A percentile compares a stretch with the other conserved stretches of the same genome.
phyloP scores from a whole-genome alignment of 2,888 invertebrate genomes.

The Seladonia tumulorum region DNA sequence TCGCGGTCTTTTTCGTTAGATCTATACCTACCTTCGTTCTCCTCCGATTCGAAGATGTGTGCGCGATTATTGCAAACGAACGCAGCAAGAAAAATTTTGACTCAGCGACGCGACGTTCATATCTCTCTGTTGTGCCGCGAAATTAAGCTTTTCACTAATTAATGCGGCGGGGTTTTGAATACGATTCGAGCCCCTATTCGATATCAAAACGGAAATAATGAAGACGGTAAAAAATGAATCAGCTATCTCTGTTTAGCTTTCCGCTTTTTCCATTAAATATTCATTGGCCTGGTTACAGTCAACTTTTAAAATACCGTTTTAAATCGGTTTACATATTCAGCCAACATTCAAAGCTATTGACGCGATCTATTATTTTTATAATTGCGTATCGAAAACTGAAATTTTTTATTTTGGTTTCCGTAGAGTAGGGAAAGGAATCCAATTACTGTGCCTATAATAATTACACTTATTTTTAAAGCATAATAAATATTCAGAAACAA shows the following conservation, averaged over 20 bases:
- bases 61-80: background rate
- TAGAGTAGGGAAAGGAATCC: background rate
- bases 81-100: background rate
- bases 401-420: background rate
- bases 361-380: background rate
- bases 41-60: background rate
- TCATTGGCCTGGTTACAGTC: background rate
- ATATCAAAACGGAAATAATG: background rate
- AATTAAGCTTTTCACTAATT: background rate
- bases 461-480: no score
- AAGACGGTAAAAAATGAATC: conserved; percentile 17
- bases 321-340: background rate
- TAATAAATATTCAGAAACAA: no score
- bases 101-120: background rate
- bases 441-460: no score
- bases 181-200: no score
- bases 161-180: background rate
- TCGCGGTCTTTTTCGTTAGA: conserved; percentile 7
- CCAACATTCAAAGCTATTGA: background rate
- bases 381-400: background rate
- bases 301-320: background rate
- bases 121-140: background rate
- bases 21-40: background rate
- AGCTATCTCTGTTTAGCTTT: conserved; percentile 13
- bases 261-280: background rate